A percentile compares a stretch with the other conserved stretches of the same genome.
phyloP scores from a whole-genome alignment of 2,888 invertebrate genomes.

The Trichogramma dendrolimi region DNA sequence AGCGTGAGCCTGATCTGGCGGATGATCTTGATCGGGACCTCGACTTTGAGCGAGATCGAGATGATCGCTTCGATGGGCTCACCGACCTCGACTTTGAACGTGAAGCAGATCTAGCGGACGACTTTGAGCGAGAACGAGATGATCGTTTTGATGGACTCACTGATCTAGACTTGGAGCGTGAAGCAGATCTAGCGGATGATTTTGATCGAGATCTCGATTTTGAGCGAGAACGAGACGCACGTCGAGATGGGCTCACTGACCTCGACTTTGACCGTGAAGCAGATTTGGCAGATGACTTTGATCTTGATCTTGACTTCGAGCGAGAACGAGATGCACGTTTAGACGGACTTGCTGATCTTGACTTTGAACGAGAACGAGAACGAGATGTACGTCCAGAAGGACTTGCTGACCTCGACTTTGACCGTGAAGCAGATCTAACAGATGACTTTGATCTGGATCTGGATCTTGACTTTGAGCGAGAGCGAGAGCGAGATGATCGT shows the following conservation, averaged over 20 bases:
- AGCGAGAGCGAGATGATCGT: constrained; percentile 24
- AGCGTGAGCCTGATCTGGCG: neutral
- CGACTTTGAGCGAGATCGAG: constrained; percentile 34
- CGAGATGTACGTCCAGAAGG: constrained; percentile 30
- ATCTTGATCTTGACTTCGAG: constrained; percentile 29
- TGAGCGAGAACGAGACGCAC: constrained; percentile 14
- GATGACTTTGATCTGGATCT: constrained; percentile 19
- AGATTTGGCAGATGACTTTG: constrained; percentile 32
- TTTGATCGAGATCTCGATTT: constrained; percentile 31
- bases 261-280: constrained; percentile 39
- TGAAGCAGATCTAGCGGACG: constrained; percentile 15
- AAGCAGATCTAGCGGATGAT: constrained; percentile 29
- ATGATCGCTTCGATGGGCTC: constrained; percentile 28
- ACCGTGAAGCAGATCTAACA: constrained; percentile 39
- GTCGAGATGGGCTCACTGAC: constrained; percentile 37
- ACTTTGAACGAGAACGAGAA: constrained; percentile 35
- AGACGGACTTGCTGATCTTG: constrained; percentile 9
- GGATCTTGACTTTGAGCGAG: neutral
- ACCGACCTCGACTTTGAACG: constrained; percentile 36
- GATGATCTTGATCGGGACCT: constrained; percentile 40
- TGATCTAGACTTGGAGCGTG: constrained; percentile 32
- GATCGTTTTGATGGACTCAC: neutral
- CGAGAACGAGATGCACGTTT: neutral
- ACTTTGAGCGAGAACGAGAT: neutral
- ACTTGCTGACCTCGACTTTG: constrained; percentile 17